Base-by-base conservation (phyloP, 64 coral and sea anemone species). In the Anthopleura sola region DNA sequence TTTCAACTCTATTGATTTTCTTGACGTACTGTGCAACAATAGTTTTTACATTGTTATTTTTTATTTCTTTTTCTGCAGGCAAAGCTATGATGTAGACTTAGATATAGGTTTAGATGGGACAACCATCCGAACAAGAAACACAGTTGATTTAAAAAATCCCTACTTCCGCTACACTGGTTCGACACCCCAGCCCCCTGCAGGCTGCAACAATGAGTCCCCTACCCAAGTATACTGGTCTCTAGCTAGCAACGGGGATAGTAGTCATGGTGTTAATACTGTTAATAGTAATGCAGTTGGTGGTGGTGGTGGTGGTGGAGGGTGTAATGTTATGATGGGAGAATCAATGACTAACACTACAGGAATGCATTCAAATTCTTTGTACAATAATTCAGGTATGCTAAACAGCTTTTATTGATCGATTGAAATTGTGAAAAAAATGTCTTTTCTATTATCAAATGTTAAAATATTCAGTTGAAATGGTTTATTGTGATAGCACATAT, bases 51-150 rank as follows among this genome's bases (percentile, higher is more conserved):
- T 44, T 44, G 40, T 44, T 44, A 44, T 44, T 44, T 44, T 8
- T 44, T 6, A 44, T 44, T 6, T 44, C 39, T 62, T n/a, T 20
- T 24, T 62, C 24, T 24, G 2, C 34, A 98, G 95, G 71, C 95
- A 98, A 81, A 98, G 95, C 83, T 98, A 98, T 78, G 95, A 98
- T 78, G 95, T 98, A 18, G 95, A 98, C 23, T 88, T 98, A 36
- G 95, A 94, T 38, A 31, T 98, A 6, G 47, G 82, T 57, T 69
- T 98, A 0, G 92, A 98, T 81, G 95, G 95, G 74, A 94, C 95
- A 21, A 91, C 49, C 28, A 87, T 98, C 37, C 80, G 85, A 71
- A 91, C 92, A 19, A 86, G 81, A 81, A 98, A 98, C 68, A 91
- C 89, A 1, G 51, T 98, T 12, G 95, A 98, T 49, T 80, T 98